Percentiles rank a stretch among this genome's conserved stretches.
Conservation (phyloP, 2,113 vertebrate genomes). For the Haemorhous mexicanus region DNA sequence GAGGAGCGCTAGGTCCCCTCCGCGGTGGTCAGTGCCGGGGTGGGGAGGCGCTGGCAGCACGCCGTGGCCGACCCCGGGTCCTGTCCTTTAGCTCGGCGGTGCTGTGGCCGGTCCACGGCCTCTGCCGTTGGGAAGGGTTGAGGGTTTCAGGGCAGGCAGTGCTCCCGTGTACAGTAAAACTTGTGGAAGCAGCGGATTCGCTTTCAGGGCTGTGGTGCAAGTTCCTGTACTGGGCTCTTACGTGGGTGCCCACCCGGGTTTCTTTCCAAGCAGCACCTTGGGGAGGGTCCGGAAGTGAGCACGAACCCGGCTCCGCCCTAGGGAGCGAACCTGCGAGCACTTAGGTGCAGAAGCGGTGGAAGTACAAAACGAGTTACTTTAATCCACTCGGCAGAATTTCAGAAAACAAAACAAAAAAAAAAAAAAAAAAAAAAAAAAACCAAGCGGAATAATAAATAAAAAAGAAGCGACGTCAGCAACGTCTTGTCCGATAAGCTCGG, state of each 20-base stretch:
- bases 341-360: not conserved
- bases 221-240: not conserved
- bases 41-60: not conserved
- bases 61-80: too few species aligned
- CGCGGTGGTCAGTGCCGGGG: too few species aligned
- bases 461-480: not conserved
- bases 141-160: not conserved
- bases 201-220: not conserved
- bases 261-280: not conserved
- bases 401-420: not conserved
- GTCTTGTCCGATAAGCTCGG: too few species aligned
- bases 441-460: too few species aligned
- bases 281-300: not conserved
- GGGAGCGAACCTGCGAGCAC: not conserved
- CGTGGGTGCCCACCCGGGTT: not conserved
- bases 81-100: too few species aligned
- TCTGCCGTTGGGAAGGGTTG: rapidly evolving
- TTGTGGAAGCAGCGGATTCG: rapidly evolving
- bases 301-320: not conserved
- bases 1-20: too few species aligned
- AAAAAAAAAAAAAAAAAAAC: rapidly evolving
- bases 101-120: not conserved
- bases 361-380: not conserved
- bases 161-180: not conserved
- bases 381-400: not conserved